Evolutionary conservation across 1,140 invertebrate genomes (phyloP), one percentile per base, ranked within the genome.

Genomic region (Thaumatotibia leucotreta): DNA sequence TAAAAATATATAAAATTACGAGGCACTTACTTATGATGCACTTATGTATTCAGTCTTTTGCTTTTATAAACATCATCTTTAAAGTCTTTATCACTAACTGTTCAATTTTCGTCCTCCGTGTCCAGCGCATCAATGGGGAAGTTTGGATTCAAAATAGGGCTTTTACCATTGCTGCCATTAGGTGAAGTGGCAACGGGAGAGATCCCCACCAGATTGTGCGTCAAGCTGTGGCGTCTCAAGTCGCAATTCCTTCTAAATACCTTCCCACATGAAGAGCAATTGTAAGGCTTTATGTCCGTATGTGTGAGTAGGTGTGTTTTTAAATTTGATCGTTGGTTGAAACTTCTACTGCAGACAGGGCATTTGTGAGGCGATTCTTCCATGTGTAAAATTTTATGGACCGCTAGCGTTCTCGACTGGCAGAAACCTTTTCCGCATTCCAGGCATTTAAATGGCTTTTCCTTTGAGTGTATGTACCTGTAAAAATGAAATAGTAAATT

Each of bases 361-460:
- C 96, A 97, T 77, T 97, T 97, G 91, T 97, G 96, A 0, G 96
- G 96, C 1, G 96, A 97, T 82, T 97, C 96, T 83, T 97, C 96
- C 95, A 97, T 95, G 83, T 97, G 96, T 0, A 97, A 92, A 69
- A 98, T 97, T 86, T 97, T 96, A 91, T 99, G 98, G 0, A 98
- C 97, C 2, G 97, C 97, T 69, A 99, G 89, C 0, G 98, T 99
- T 66, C 98, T 92, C 0, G 96, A 97, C 85, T 99, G 98, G 87
- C 98, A 99, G 91, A 99, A 99, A 0, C 98, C 98, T 84, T 99
- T 99, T 24, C 97, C 97, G 86, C 98, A 99, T 80, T 98, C 97
- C 1, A 93, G 93, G 86, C 98, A 99, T 84, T 98, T 98, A 92
- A 98, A 99, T 1, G 98, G 98, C 83, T 99, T 99, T 84, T 99